Evolutionary conservation across 2,113 vertebrate species (phyloP).

Genomic region (Phyllostomus hastatus): DNA sequence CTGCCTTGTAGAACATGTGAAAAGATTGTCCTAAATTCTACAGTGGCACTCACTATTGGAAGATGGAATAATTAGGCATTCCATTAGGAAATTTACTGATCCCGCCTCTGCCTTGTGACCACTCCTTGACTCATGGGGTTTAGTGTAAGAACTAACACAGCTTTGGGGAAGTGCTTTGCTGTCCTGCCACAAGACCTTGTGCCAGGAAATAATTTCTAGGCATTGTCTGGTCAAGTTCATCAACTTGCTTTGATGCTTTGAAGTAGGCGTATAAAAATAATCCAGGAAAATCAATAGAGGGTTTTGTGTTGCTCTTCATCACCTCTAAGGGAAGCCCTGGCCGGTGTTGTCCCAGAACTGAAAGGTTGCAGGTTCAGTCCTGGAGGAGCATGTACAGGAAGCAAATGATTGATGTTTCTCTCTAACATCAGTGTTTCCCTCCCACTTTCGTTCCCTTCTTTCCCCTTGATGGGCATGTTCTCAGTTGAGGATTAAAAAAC

Average conservation of each 20-base stretch:
- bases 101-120: neutral
- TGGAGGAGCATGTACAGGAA: no score
- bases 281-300: neutral
- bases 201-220: constrained; percentile 42
- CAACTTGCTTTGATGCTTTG: constrained; percentile 23
- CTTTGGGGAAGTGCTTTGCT: constrained; percentile 26
- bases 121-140: neutral
- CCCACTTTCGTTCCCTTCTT: no score
- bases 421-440: no score
- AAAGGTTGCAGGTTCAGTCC: no score
- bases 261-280: constrained; percentile 1
- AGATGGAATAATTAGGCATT: neutral
- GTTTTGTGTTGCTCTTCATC: neutral
- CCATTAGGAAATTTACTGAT: neutral
- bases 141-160: neutral
- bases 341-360: no score
- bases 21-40: neutral
- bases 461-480: no score
- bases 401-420: no score
- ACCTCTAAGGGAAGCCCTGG: neutral
- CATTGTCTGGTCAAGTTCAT: constrained; percentile 37
- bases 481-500: no score
- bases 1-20: neutral
- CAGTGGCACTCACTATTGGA: neutral
- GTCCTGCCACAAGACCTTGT: neutral